These are phyloP conservation scores for Argyresthia goedartella DNA, from an alignment of 2,888 invertebrate species.

Conservation along the genomic window DNA sequence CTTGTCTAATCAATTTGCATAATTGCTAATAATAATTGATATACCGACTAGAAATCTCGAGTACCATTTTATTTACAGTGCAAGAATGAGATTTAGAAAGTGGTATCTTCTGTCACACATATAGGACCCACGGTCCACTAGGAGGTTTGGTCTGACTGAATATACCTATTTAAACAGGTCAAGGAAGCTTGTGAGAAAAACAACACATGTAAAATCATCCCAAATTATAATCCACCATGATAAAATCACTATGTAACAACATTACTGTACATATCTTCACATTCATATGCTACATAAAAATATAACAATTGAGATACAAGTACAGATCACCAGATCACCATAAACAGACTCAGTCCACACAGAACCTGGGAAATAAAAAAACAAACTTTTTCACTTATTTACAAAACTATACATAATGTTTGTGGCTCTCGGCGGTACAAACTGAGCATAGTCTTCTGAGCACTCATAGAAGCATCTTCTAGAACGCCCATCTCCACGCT, in stretches of 20 bases:
- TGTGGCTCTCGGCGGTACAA: background rate
- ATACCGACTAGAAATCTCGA: too few relatives aligned
- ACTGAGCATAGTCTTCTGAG: slow-evolving; percentile 29
- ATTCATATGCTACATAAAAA: slow-evolving; percentile 30
- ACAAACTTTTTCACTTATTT: slow-evolving; percentile 30
- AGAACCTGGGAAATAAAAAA: slow-evolving; percentile 18
- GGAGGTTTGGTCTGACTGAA: too few relatives aligned
- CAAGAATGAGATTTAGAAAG: too few relatives aligned
- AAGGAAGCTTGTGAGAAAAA: too few relatives aligned
- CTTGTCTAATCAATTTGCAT: too few relatives aligned
- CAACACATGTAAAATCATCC: background rate
- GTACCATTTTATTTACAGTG: too few relatives aligned
- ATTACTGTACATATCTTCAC: slow-evolving; percentile 44
- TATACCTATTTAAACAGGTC: too few relatives aligned
- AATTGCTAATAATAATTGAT: too few relatives aligned
- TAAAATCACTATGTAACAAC: slow-evolving; percentile 28
- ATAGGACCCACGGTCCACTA: too few relatives aligned
- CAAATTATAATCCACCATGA: slow-evolving; percentile 25
- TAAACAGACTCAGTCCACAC: background rate
- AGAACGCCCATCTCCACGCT: slow-evolving; percentile 22
- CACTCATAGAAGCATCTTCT: slow-evolving; percentile 31
- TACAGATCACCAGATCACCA: slow-evolving; percentile 37
- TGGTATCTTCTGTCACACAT: too few relatives aligned
- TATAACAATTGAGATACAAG: slow-evolving; percentile 39
- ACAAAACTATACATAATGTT: slow-evolving; percentile 40